These are phyloP conservation scores for Epinephelus malabaricus DNA, from an alignment of 2,797 vertebrate species.

Conservation along the genomic window DNA sequence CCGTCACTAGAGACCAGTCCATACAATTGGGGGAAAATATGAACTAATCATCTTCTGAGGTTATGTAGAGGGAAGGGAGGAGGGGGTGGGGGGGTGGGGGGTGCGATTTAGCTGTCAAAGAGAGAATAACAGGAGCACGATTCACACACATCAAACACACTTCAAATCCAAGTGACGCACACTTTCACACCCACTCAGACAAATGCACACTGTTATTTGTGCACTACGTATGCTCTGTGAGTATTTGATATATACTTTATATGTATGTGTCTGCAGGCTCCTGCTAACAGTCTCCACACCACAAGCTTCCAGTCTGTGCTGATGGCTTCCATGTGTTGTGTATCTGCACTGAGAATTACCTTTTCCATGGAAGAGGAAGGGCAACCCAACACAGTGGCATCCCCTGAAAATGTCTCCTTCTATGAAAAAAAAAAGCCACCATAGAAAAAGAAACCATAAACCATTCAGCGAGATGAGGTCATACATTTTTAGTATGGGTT, in stretches of 20 bases:
- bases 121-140: conserved; percentile 70
- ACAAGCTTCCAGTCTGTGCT: conserved; percentile 64
- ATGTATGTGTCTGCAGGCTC: conserved; percentile 58
- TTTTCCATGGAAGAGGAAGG: conserved; percentile 70
- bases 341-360: conserved; percentile 63
- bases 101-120: conserved; percentile 70
- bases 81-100: background rate
- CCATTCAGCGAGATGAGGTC: conserved; percentile 71
- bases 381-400: conserved; percentile 70
- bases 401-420: conserved; percentile 66
- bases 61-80: conserved; percentile 58
- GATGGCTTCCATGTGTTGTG: conserved; percentile 81
- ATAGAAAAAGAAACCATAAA: conserved; percentile 75
- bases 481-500: conserved; percentile 62
- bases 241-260: conserved; percentile 47
- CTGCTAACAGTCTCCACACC: conserved; percentile 62
- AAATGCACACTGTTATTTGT: conserved; percentile 49
- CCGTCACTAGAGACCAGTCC: conserved; percentile 66
- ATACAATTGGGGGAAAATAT: conserved; percentile 82
- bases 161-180: conserved; percentile 60
- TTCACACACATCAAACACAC: conserved; percentile 69
- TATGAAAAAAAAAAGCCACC: conserved; percentile 57
- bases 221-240: conserved; percentile 30
- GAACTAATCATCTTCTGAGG: conserved; percentile 81
- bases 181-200: conserved; percentile 56